Evolutionary conservation across 2,113 vertebrate species (phyloP).

Genomic region (Panurus biarmicus): DNA sequence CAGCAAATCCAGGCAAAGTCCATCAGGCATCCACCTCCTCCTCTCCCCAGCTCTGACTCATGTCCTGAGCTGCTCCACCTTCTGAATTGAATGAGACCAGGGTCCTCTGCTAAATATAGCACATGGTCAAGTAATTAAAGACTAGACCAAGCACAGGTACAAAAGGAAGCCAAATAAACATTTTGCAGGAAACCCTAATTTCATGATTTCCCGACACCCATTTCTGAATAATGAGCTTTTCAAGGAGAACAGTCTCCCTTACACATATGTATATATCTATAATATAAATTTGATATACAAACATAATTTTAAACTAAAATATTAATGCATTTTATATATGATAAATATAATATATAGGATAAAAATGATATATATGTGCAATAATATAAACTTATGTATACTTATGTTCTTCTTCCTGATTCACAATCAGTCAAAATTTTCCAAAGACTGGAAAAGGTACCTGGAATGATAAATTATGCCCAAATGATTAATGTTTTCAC

Average conservation of each 20-base stretch:
- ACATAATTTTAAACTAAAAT: background rate
- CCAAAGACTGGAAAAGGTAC: background rate
- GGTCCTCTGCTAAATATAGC: background rate
- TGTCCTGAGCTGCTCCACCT: background rate
- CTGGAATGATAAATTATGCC: background rate
- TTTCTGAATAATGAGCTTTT: background rate
- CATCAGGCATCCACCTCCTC: background rate
- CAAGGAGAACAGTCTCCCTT: background rate
- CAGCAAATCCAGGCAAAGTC: background rate
- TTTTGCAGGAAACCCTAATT: background rate
- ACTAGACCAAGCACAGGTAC: background rate
- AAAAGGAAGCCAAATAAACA: slow-evolving; percentile 8
- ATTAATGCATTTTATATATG: background rate
- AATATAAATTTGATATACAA: background rate
- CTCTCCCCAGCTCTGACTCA: background rate
- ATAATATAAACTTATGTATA: background rate
- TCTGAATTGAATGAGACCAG: background rate
- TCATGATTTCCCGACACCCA: background rate
- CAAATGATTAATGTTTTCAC: background rate
- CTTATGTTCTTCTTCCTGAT: background rate
- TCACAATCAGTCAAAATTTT: background rate
- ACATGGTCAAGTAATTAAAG: background rate
- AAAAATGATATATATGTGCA: background rate
- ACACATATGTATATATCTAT: background rate
- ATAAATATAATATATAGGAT: background rate